phyloP scores from a whole-genome alignment of 2,113 vertebrate genomes.

The Syngnathus floridae region DNA sequence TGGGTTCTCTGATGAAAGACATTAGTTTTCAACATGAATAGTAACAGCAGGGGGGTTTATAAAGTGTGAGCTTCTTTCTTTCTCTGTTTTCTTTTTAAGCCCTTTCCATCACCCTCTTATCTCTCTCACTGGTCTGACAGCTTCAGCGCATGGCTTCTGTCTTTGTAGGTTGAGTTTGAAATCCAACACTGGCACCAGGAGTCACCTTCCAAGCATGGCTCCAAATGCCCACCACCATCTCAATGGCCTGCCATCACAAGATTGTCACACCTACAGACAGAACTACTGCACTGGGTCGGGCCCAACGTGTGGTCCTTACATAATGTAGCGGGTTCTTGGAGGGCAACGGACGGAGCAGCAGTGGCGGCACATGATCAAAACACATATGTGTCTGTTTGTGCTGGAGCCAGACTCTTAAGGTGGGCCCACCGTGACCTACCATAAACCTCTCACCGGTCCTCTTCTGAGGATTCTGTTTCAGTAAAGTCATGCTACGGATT shows the following conservation, averaged over 20 bases:
- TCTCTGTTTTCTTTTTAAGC: conserved; percentile 17
- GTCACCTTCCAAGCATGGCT: conserved; percentile 59
- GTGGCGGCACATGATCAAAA: conserved; percentile 34
- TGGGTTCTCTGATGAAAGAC: conserved; percentile 32
- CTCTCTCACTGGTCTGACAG: conserved; percentile 20
- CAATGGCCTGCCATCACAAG: conserved; percentile 49
- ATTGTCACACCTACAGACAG: conserved; percentile 32
- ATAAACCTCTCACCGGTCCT: conserved; percentile 37
- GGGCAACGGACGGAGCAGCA: conserved; percentile 6
- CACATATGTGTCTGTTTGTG: conserved; percentile 21
- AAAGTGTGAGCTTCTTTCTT: conserved; percentile 21
- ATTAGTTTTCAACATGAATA: conserved; percentile 29
- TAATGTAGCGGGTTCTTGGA: conserved; percentile 29
- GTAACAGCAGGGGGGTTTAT: conserved; percentile 26
- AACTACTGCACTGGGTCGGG: background rate
- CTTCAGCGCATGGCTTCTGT: conserved; percentile 15
- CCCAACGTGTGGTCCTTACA: conserved; percentile 23
- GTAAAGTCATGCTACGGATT: conserved; percentile 33
- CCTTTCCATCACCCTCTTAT: conserved; percentile 11
- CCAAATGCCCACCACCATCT: conserved; percentile 34
- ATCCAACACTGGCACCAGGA: conserved; percentile 63
- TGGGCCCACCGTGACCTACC: conserved; percentile 27
- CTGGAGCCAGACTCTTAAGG: conserved; percentile 17
- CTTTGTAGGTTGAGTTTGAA: conserved; percentile 53
- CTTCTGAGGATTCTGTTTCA: conserved; percentile 54